Percentiles rank a stretch among this genome's conserved stretches.
Conservation (phyloP, 2,888 invertebrate genomes). For the Tipula vernalis region DNA sequence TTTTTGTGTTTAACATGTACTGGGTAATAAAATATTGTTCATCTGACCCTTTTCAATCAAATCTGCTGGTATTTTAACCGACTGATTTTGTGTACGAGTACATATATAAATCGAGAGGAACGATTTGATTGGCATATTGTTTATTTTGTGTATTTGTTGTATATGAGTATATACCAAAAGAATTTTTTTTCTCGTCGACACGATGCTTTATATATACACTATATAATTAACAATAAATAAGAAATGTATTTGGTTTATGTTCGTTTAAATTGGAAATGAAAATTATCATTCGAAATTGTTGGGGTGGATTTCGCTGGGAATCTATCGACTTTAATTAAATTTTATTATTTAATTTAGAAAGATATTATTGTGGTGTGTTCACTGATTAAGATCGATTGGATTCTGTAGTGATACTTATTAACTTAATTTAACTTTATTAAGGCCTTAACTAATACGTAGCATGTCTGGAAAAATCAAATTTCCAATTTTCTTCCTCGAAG, state of each 20-base stretch:
- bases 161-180: not conserved
- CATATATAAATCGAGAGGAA: not conserved
- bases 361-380: not conserved
- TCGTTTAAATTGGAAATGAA: not conserved
- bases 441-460: too few relatives aligned
- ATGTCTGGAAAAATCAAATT: too few relatives aligned
- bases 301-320: not conserved
- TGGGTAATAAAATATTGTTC: not conserved
- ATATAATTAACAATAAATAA: not conserved
- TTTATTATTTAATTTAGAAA: not conserved
- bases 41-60: not conserved
- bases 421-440: not conserved
- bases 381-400: not conserved
- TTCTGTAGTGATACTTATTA: not conserved
- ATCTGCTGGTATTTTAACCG: not conserved
- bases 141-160: not conserved
- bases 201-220: not conserved
- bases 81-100: not conserved
- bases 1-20: not conserved
- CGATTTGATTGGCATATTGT: not conserved
- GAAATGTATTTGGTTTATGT: not conserved
- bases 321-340: not conserved
- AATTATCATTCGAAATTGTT: not conserved
- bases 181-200: not conserved
- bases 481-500: too few relatives aligned